phyloP scores from a whole-genome alignment of 2,113 vertebrate species.

The Lepidothrix coronata region DNA sequence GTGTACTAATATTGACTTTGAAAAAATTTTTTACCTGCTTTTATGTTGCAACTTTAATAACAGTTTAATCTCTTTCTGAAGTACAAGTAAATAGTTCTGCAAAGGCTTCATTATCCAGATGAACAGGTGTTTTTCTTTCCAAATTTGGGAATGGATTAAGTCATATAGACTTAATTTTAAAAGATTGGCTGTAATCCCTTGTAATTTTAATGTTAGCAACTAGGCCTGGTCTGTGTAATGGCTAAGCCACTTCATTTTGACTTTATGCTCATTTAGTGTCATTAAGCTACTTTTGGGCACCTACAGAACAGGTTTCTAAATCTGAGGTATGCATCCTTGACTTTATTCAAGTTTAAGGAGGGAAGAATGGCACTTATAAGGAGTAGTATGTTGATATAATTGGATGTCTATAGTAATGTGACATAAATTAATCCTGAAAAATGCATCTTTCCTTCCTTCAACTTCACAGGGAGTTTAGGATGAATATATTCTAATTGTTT shows the following conservation, averaged over 20 bases:
- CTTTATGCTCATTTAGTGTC: not conserved
- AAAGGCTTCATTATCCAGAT: not conserved
- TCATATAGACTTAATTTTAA: not conserved
- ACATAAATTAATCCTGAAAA: not conserved
- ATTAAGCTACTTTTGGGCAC: not conserved
- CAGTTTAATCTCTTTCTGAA: not conserved
- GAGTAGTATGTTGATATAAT: not conserved
- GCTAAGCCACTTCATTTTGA: not conserved
- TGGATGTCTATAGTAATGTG: not conserved
- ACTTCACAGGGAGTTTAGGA: not conserved
- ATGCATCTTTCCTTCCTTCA: not conserved
- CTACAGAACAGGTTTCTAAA: not conserved
- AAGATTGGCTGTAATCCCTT: not conserved
- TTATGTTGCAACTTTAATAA: not conserved
- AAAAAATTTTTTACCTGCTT: not conserved
- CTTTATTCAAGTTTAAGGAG: not conserved
- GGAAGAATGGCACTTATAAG: not conserved
- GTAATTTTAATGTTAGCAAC: not conserved
- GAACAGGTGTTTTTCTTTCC: not conserved
- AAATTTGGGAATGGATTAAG: not conserved
- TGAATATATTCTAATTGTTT: not conserved
- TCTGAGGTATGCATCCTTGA: not conserved
- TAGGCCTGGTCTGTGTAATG: not conserved
- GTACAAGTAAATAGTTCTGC: not conserved
- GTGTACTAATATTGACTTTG: not conserved